Base-by-base conservation (phyloP, 2,888 invertebrate species). In the Carterocephalus palaemon region DNA sequence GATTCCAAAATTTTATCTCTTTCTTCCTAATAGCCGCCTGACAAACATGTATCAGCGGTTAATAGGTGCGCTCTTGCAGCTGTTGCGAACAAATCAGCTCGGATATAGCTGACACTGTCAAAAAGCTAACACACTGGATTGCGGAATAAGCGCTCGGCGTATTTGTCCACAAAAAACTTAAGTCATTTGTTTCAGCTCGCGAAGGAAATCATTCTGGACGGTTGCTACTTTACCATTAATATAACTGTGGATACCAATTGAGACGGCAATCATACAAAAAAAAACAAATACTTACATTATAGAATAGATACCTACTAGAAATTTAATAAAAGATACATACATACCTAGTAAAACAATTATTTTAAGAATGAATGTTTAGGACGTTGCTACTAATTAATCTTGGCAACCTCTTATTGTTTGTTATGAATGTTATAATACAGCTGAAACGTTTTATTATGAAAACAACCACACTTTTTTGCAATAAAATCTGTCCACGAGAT, bases 11-110 rank as follows among this genome's bases (percentile, higher is more conserved):
- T 79, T 79, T 75, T 71, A 76, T 86, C 85, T 82, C 84, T 77
- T 75, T 85, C 85, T 56, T 79, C 72, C 86, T 86, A 86, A 85
- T 85, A 85, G 86, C 85, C 84, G 84, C 75, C 84, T 84, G 85
- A 85, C 85, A 83, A 85, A 85, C 86, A 85, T 86, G 86, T 85
- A 85, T 85, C 86, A 85, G 83, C 81, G 86, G 84, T 85, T 85
- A 86, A 86, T 86, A 86, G 85, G 85, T 85, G 84, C 80, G 85
- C 76, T 67, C 72, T 59, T 78, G 83, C 85, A 86, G 85, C 85
- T 86, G 85, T 80, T 77, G 82, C 80, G 82, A 84, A 86, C 85
- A 86, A 86, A 86, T 86, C 85, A 86, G 85, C 74, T 85, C 80
- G 73, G 77, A 84, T 85, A 83, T 85, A 86, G 84, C 78, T 80